Percentiles rank a stretch among this genome's conserved stretches.
Conservation (phyloP, 2,797 vertebrate genomes). For the Tadarida brasiliensis region DNA sequence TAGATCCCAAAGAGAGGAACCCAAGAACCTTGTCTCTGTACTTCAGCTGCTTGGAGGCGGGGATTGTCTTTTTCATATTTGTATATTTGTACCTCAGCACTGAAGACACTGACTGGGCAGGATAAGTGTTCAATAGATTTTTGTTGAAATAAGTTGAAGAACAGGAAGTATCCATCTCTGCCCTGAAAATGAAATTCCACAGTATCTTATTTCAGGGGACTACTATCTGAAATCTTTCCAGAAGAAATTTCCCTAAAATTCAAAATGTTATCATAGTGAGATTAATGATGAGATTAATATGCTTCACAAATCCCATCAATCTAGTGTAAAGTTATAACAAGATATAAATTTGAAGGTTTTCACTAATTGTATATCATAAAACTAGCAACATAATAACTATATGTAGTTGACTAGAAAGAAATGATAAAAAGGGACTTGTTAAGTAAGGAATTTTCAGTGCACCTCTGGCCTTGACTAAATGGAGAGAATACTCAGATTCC, state of each 20-base stretch:
- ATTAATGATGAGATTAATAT: background rate
- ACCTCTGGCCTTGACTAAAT: background rate
- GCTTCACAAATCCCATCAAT: background rate
- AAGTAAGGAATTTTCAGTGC: background rate
- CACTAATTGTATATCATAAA: conserved; percentile 21
- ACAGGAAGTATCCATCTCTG: conserved; percentile 24
- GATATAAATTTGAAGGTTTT: conserved; percentile 17
- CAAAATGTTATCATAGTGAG: background rate
- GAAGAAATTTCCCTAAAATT: conserved; percentile 38
- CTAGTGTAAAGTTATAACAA: background rate
- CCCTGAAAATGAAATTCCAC: background rate
- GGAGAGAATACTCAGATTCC: conserved; percentile 29
- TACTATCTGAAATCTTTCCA: conserved; percentile 25
- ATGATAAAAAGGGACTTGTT: background rate
- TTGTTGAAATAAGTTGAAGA: conserved; percentile 43
- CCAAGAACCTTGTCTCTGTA: background rate
- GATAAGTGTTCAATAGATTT: background rate
- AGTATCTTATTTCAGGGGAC: conserved; percentile 6
- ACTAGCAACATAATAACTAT: background rate
- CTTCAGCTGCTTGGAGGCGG: background rate
- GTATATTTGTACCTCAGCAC: background rate
- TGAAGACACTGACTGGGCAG: background rate
- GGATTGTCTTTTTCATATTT: background rate
- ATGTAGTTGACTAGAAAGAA: conserved; percentile 38
- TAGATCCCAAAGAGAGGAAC: background rate